Conservation (phyloP, 1,140 invertebrate species). For the Papilio xuthus region DNA sequence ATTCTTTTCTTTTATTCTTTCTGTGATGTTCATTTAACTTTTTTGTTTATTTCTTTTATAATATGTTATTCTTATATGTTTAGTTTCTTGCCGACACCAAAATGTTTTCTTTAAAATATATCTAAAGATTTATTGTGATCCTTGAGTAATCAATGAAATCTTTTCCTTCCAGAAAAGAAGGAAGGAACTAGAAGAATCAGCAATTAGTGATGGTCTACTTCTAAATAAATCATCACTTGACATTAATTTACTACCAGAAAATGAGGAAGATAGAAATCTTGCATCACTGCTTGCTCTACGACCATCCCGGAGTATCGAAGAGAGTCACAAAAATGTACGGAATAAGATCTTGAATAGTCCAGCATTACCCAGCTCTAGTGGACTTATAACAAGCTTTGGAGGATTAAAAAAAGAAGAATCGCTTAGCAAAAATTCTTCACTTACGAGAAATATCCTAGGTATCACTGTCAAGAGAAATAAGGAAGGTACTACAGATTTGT, state of each 20-base stretch:
- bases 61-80: too few relatives aligned
- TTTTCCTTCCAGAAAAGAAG: slow-evolving; percentile 84
- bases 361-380: slow-evolving; percentile 82
- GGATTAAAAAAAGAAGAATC: slow-evolving; percentile 81
- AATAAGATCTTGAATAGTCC: slow-evolving; percentile 82
- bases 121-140: slow-evolving; percentile 5
- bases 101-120: too few relatives aligned
- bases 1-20: neutral
- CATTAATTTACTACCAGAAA: slow-evolving; percentile 90
- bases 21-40: too few relatives aligned
- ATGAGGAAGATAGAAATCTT: slow-evolving; percentile 89
- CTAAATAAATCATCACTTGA: slow-evolving; percentile 90
- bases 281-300: slow-evolving; percentile 88
- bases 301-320: slow-evolving; percentile 80
- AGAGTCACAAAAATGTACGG: slow-evolving; percentile 79
- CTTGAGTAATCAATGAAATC: too few relatives aligned
- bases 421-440: slow-evolving; percentile 64
- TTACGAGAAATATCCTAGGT: slow-evolving; percentile 72
- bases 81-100: too few relatives aligned
- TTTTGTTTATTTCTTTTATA: too few relatives aligned
- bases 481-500: slow-evolving; percentile 17
- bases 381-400: slow-evolving; percentile 80
- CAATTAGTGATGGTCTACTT: slow-evolving; percentile 87
- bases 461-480: slow-evolving; percentile 67
- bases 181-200: slow-evolving; percentile 87